Base-by-base conservation (phyloP, 1,140 invertebrate genomes). In the Dolichoris vasculosae region DNA sequence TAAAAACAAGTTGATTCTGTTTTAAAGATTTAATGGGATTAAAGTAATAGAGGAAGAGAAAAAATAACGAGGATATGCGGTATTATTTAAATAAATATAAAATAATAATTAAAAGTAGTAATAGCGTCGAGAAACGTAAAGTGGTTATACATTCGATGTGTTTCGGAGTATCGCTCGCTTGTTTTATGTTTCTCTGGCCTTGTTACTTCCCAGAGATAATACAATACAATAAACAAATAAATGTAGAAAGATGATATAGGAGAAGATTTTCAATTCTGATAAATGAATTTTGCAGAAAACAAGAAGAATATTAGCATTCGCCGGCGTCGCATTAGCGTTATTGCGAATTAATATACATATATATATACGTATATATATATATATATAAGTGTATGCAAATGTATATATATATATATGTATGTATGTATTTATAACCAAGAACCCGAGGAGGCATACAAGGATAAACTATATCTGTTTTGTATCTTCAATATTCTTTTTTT, bases 71-170 rank as follows among this genome's bases (percentile, higher is more conserved):
- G 15, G 63, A 46, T 46, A 26, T 77, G 82, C 35, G 55, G 32
- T 13, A 26, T 48, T 77, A 75, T 77, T 73, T 83, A 83, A 77
- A 67, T 64, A 83, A 83, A 67, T 77, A 83, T 67, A 76, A 77
- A 63, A 64, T 6, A 64, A 13, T 17, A 67, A 2, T 0, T 30
- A 51, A n/a, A 46, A 30, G 64, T 13, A 40, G 35, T 64, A 6
- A 48, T 59, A 51, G 55, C 69, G 67, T 43, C 73, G 15, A 71
- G 7, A 55, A 48, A 77, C 35, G 23, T 55, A 64, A 48, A 48
- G 23, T 76, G 26, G 32, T 38, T 38, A 63, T 76, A 76, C 38
- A 76, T 76, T 75, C 82, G 67, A 83, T 55, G 38, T 76, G 23
- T 75, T 76, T 63, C 40, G 15, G 55, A 83, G 26, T 78, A 67